These are phyloP conservation scores for Apotomis capreana DNA, from an alignment of 2,888 invertebrate genomes.

Conservation along the genomic window DNA sequence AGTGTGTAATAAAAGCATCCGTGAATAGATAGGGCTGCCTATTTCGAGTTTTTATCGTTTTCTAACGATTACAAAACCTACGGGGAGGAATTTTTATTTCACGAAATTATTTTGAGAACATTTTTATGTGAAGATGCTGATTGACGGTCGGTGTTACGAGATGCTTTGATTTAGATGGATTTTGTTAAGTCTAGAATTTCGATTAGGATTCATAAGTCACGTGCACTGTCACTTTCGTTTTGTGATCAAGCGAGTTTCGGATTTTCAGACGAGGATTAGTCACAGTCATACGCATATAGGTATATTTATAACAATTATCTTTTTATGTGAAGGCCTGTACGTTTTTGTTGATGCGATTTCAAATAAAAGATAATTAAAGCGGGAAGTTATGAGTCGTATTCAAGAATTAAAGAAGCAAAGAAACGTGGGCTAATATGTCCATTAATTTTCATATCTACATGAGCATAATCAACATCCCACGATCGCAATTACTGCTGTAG, in stretches of 20 bases:
- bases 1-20: constrained; percentile 41
- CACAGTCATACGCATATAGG: not conserved
- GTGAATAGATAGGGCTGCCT: constrained; percentile 39
- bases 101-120: constrained; percentile 28
- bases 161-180: constrained; percentile 17
- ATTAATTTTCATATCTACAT: too few species aligned
- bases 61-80: constrained; percentile 39
- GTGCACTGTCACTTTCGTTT: not conserved
- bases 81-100: constrained; percentile 38
- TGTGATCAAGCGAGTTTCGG: not conserved
- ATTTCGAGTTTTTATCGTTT: constrained; percentile 37
- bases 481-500: too few species aligned
- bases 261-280: not conserved
- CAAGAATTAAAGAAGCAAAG: too few species aligned
- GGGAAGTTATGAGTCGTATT: too few species aligned
- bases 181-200: not conserved
- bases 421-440: too few species aligned
- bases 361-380: too few species aligned
- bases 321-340: too few species aligned
- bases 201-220: constrained; percentile 1
- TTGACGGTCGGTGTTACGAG: constrained; percentile 26
- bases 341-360: too few species aligned
- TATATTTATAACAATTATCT: too few species aligned
- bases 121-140: constrained; percentile 27
- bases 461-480: too few species aligned